Base-by-base conservation (phyloP, 1,140 invertebrate species). In the Oryctes rhinoceros region DNA sequence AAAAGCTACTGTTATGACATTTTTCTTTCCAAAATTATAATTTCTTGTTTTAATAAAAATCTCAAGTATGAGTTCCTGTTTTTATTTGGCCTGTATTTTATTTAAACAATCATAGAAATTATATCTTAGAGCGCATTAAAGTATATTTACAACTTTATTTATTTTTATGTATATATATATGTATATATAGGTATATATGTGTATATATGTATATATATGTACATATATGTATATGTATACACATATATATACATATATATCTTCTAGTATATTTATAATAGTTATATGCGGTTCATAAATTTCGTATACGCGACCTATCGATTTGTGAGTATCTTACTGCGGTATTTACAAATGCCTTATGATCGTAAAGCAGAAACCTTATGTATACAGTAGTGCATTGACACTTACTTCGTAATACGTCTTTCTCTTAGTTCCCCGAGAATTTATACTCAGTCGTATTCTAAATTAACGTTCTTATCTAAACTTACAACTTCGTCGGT, bases 331-430 rank as follows among this genome's bases (percentile, higher is more conserved):
- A 71, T 37, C 24, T 71, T 37, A 24, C 65, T 71, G 65, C 24
- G 10, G 11, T 71, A 24, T 71, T 71, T 71, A 71, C 24, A 71
- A 71, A 71, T 71, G 65, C 65, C 35, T 37, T 30, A 71, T 71
- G 65, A 71, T 71, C 65, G 65, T 71, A 71, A 71, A 71, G 11
- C 65, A 71, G 65, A 71, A 71, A 71, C 65, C 65, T 37, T 71
- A 71, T 71, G 24, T 71, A 71, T 71, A 71, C 65, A 71, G 65
- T 11, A 71, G 65, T 71, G 65, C 65, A 71, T 71, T 71, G 65
- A 71, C 65, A 24, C 20, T 71, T 24, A 37, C 20, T 15, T 4
- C 65, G 65, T 71, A 71, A 71, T 71, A 71, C 65, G 65, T 71
- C 65, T 71, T 71, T 71, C 65, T 71, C 65, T 24, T 62, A 24